Conservation (phyloP, 2,888 invertebrate species). For the Bugulina stolonifera region DNA sequence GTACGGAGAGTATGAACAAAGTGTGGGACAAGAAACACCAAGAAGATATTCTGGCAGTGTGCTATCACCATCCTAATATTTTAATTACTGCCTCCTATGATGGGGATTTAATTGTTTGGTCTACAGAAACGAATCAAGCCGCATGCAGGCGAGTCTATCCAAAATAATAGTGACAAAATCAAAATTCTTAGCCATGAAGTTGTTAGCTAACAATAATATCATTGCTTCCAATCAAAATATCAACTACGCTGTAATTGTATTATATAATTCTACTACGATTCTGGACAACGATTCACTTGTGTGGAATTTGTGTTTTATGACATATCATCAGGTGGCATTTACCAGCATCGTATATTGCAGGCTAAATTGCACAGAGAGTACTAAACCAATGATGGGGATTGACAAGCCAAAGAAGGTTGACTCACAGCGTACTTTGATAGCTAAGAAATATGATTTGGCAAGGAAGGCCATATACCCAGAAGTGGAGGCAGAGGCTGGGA, state of each 20-base stretch:
- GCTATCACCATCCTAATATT: constrained; percentile 51
- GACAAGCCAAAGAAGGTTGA: constrained; percentile 9
- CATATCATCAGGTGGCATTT: too few species aligned
- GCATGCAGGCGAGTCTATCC: not conserved
- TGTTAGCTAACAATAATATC: too few species aligned
- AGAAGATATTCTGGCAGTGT: constrained; percentile 70
- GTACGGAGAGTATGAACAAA: constrained; percentile 58
- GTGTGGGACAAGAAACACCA: constrained; percentile 68
- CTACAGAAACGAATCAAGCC: constrained; percentile 61
- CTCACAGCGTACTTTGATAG: constrained; percentile 13
- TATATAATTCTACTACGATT: too few species aligned
- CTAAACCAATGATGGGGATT: constrained; percentile 9
- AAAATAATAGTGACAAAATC: too few species aligned
- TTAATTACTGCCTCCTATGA: constrained; percentile 63
- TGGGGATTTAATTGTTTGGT: constrained; percentile 76
- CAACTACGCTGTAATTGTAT: too few species aligned
- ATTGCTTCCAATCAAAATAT: too few species aligned
- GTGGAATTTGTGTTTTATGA: too few species aligned
- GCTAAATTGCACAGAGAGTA: not conserved
- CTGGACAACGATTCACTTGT: too few species aligned
- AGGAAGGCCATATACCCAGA: not conserved
- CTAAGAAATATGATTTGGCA: not conserved
- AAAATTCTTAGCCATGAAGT: too few species aligned
- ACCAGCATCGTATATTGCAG: not conserved
- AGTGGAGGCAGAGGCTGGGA: not conserved